Evolutionary conservation across 92 coral and sea anemone species (phyloP).

Genomic region (Muricea muricata): DNA sequence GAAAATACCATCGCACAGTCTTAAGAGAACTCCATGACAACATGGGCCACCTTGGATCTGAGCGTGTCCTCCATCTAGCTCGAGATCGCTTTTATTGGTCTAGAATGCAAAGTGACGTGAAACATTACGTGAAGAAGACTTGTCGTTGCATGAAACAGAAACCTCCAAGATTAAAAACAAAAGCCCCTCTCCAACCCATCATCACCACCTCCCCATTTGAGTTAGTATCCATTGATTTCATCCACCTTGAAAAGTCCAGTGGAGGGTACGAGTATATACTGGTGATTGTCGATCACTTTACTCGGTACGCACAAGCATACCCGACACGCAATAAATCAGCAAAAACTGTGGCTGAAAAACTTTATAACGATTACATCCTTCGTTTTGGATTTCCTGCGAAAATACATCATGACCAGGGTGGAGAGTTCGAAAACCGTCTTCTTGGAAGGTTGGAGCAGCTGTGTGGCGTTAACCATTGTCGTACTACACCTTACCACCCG

Average conservation of each 20-base stretch:
- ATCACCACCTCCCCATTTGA: conserved; percentile 53
- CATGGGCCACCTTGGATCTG: conserved; percentile 64
- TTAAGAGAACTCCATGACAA: conserved; percentile 58
- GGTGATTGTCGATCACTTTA: neutral
- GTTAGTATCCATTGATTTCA: conserved; percentile 52
- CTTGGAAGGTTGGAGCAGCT: conserved; percentile 44
- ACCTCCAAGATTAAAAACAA: conserved; percentile 30
- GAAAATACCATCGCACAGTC: conserved; percentile 30
- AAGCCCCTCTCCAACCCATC: conserved; percentile 58
- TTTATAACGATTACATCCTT: conserved; percentile 54
- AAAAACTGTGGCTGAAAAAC: conserved; percentile 53
- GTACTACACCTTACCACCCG: conserved; percentile 10
- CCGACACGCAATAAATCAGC: conserved; percentile 50
- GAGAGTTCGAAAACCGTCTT: conserved; percentile 57
- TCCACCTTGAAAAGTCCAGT: conserved; percentile 2
- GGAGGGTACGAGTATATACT: no score
- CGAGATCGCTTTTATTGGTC: conserved; percentile 68
- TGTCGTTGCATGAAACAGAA: conserved; percentile 56
- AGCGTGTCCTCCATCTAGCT: conserved; percentile 38
- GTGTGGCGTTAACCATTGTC: conserved; percentile 13
- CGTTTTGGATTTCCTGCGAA: conserved; percentile 58
- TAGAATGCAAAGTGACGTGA: conserved; percentile 53
- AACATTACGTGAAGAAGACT: conserved; percentile 38
- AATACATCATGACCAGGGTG: no score
- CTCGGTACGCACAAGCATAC: neutral